Percentiles rank a stretch among this genome's conserved stretches.
phyloP scores from a whole-genome alignment of 2,888 invertebrate species.

The Pasiphila rectangulata region DNA sequence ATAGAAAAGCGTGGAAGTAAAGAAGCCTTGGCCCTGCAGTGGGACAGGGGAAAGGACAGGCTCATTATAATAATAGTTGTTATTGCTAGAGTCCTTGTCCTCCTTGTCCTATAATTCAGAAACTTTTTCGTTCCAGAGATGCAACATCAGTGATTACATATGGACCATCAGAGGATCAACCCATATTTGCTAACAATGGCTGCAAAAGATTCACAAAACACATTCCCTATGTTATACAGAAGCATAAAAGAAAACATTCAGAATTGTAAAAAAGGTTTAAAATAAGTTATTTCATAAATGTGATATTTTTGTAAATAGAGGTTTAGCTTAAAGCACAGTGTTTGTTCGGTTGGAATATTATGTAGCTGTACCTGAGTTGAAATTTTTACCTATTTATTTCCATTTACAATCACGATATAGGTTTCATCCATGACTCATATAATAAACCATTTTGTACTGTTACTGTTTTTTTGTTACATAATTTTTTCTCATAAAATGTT shows the following conservation, averaged over 20 bases:
- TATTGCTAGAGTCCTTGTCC: too few relatives aligned
- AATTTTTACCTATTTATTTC: constrained; percentile 2
- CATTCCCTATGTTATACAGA: constrained; percentile 80
- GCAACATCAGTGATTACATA: constrained; percentile 85
- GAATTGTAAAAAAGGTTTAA: constrained; percentile 39
- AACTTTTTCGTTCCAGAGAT: constrained; percentile 67
- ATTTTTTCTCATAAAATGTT: too few relatives aligned
- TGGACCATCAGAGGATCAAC: constrained; percentile 87
- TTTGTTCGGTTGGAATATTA: constrained; percentile 19
- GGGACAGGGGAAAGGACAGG: too few relatives aligned
- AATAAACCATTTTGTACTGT: too few relatives aligned
- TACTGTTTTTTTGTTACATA: too few relatives aligned
- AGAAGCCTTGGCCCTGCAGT: too few relatives aligned
- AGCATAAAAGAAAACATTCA: constrained; percentile 46
- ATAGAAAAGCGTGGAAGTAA: too few relatives aligned
- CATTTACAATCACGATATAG: constrained; percentile 11
- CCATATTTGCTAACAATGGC: constrained; percentile 90
- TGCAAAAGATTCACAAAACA: constrained; percentile 94
- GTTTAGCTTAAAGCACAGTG: constrained; percentile 16
- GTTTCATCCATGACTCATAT: constrained; percentile 7
- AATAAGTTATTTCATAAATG: constrained; percentile 12
- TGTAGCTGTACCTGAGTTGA: constrained; percentile 14
- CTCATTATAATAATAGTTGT: too few relatives aligned
- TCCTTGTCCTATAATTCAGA: neutral
- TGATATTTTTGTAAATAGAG: constrained; percentile 22